Base-by-base conservation (phyloP, 2,888 invertebrate genomes). In the Cheilosia variabilis region DNA sequence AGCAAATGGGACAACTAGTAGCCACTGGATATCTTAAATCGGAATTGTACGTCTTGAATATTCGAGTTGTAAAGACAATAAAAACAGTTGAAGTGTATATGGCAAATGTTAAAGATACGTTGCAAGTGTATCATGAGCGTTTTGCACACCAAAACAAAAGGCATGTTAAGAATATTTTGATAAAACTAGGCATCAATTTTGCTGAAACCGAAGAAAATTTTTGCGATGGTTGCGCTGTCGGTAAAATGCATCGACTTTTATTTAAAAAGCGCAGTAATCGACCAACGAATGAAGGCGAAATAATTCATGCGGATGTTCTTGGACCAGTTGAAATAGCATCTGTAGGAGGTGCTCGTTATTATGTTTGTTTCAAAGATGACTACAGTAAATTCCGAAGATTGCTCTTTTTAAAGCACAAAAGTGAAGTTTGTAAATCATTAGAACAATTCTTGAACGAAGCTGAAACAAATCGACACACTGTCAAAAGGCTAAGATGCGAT, bases 221-320 rank as follows among this genome's bases (percentile, higher is more conserved):
- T 31, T 80, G 65, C 52, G 58, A 79, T 72, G 43, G 71, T 45
- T 66, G 72, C 34, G 65, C 72, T 24, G n/a, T 66, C 27, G 47
- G 68, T 41, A 75, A 75, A 62, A 81, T 81, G 73, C 69, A 81
- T 19, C 22, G 69, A 62, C 65, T 81, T 53, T 50, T 58, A n/a
- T 76, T 82, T 31, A 58, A 58, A 53, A 53, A 45, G 41, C 53
- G 57, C 66, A 66, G 53, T 81, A 45, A 55, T 45, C 65, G 71
- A 71, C 68, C 63, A 50, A 53, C 19, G 1, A 17, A 17, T 19
- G 58, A 58, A 1, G 50, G 69, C 47, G 50, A 52, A 19, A 19
- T 65, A 1, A 63, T 71, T 6, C 62, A 63, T 50, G 71, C 78
- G 15, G 66, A 66, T 50, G 76, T 66, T 15, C 52, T 66, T 34